These are phyloP conservation scores for Saccopteryx bilineata DNA, from an alignment of 2,113 vertebrate species.

Conservation along the genomic window DNA sequence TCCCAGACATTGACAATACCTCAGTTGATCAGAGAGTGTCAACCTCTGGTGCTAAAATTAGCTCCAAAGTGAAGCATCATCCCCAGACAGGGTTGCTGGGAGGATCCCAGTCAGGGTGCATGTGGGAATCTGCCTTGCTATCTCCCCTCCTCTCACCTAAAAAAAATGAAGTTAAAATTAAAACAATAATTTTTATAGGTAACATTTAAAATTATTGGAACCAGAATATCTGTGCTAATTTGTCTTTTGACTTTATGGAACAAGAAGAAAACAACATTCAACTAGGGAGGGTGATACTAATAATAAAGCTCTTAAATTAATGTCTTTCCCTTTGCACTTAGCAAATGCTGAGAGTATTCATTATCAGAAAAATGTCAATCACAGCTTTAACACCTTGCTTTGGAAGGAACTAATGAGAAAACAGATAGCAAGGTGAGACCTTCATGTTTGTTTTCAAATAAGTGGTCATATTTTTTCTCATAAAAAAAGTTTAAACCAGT, in stretches of 20 bases:
- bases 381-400: neutral
- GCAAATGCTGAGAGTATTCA: neutral
- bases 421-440: neutral
- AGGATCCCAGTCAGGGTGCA: no score
- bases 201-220: neutral
- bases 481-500: neutral
- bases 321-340: neutral
- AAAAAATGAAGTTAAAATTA: no score
- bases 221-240: neutral
- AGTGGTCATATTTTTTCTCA: neutral
- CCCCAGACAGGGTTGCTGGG: no score
- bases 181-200: neutral
- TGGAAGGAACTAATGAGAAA: conserved; percentile 35
- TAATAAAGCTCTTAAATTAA: conserved; percentile 33
- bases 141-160: no score
- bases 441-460: conserved; percentile 36
- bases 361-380: neutral
- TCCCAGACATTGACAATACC: no score
- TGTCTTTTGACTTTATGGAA: conserved; percentile 1
- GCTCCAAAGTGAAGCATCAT: no score
- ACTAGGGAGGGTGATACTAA: neutral
- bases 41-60: no score
- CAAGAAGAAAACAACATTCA: neutral
- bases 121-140: no score
- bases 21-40: no score